Conservation (phyloP, 2,888 invertebrate genomes). For the Anaspis maculata region DNA sequence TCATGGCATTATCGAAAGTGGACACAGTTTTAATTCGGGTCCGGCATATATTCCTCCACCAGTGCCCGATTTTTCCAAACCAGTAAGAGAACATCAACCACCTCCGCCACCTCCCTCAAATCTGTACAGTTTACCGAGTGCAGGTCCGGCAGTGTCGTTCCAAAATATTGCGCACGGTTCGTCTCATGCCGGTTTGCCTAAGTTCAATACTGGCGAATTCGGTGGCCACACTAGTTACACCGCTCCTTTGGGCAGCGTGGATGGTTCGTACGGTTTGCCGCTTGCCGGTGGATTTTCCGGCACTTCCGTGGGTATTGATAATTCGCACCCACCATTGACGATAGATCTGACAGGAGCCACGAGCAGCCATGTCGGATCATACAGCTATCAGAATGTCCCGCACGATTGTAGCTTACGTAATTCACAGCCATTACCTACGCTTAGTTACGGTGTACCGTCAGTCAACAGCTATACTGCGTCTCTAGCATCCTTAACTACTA, state of each 20-base stretch:
- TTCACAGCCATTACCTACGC: conserved; percentile 31
- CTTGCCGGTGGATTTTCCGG: conserved; percentile 11
- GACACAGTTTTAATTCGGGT: conserved; percentile 24
- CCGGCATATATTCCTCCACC: conserved; percentile 58
- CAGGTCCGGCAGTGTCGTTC: conserved; percentile 45
- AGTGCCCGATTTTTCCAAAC: conserved; percentile 42
- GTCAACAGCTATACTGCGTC: conserved; percentile 49
- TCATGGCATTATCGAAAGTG: conserved; percentile 48
- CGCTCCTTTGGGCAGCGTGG: conserved; percentile 45
- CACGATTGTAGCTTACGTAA: conserved; percentile 35
- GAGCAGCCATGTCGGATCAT: conserved; percentile 2
- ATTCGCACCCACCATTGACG: conserved; percentile 25
- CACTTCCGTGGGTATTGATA: conserved; percentile 25
- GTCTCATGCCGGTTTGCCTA: conserved; percentile 20
- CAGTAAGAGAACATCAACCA: conserved; percentile 41
- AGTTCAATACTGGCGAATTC: conserved; percentile 16
- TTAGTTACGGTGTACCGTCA: conserved; percentile 41
- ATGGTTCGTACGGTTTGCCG: conserved; percentile 47
- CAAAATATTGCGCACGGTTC: conserved; percentile 36
- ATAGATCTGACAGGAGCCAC: conserved; percentile 24
- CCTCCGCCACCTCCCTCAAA: conserved; percentile 46
- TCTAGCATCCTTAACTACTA: conserved; percentile 46
- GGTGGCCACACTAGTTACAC: conserved; percentile 42
- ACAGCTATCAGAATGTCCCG: conserved; percentile 12
- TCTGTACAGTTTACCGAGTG: conserved; percentile 47